phyloP scores from a whole-genome alignment of 2,888 invertebrate genomes.

The Oligia latruncula region DNA sequence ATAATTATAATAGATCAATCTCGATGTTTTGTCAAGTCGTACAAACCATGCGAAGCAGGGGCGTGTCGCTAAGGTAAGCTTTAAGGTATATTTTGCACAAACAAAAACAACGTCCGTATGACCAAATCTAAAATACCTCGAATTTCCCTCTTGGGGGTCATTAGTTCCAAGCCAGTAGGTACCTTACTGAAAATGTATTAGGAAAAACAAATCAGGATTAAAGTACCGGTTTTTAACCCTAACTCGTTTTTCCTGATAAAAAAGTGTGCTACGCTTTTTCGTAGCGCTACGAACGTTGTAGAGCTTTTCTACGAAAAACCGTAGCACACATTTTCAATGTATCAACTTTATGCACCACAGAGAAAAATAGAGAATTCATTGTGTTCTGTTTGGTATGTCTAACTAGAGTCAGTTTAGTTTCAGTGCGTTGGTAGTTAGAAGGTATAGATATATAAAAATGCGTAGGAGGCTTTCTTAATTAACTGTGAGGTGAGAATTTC shows the following conservation, averaged over 20 bases:
- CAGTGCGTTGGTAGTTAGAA: constrained; percentile 3
- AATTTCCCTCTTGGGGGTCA: constrained; percentile 46
- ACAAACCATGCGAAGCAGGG: background rate
- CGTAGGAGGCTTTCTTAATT: background rate
- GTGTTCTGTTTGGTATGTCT: background rate
- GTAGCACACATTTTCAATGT: constrained; percentile 28
- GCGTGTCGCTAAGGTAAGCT: background rate
- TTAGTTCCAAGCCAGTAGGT: constrained; percentile 47
- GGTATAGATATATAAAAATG: background rate
- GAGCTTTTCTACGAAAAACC: constrained; percentile 26
- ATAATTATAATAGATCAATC: background rate
- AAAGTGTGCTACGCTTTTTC: background rate
- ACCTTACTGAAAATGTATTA: constrained; percentile 43
- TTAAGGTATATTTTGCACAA: background rate
- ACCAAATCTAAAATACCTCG: constrained; percentile 39
- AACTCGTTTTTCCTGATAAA: constrained; percentile 43
- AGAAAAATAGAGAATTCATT: constrained; percentile 9
- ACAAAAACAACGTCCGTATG: background rate
- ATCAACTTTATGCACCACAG: background rate
- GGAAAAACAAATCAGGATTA: constrained; percentile 54
- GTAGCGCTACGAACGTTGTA: constrained; percentile 14
- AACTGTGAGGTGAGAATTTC: background rate
- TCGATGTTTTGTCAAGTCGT: background rate
- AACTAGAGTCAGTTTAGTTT: background rate
- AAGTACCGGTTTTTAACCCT: constrained; percentile 34